Percentiles rank a stretch among this genome's conserved stretches.
Conservation (phyloP, 2,797 vertebrate genomes). For the Vireo griseus region DNA sequence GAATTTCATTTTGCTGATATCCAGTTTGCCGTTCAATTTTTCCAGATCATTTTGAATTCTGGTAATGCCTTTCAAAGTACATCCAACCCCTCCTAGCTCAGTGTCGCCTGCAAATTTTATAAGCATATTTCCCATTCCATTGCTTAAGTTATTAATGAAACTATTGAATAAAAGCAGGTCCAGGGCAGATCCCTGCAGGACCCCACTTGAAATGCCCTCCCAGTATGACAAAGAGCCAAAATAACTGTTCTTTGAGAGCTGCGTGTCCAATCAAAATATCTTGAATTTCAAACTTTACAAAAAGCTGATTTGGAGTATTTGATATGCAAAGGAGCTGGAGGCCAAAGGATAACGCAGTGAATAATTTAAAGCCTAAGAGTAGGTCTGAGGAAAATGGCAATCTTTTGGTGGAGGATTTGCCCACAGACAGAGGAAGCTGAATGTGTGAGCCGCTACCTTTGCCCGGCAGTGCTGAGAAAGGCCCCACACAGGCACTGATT, state of each 20-base stretch:
- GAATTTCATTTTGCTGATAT: slow-evolving; percentile 3
- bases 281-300: slow-evolving; percentile 38
- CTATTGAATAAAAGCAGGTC: not conserved
- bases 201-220: slow-evolving; percentile 22
- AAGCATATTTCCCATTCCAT: not conserved
- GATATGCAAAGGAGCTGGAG: slow-evolving; percentile 39
- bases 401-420: slow-evolving; percentile 4
- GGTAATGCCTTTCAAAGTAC: not conserved
- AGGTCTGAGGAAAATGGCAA: not conserved
- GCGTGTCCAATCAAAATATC: not conserved
- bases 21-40: not conserved
- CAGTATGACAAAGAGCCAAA: not conserved
- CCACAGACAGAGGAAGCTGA: not conserved
- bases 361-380: slow-evolving; percentile 37
- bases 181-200: slow-evolving; percentile 23
- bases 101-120: slow-evolving; percentile 27
- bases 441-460: not conserved
- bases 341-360: slow-evolving; percentile 42
- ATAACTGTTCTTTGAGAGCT: slow-evolving; percentile 7
- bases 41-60: slow-evolving; percentile 18
- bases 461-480: not conserved
- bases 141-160: slow-evolving; percentile 53
- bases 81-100: not conserved
- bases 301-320: slow-evolving; percentile 18
- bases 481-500: not conserved